Conservation (phyloP, 2,797 vertebrate genomes). For the Percopsis omiscomaycus region DNA sequence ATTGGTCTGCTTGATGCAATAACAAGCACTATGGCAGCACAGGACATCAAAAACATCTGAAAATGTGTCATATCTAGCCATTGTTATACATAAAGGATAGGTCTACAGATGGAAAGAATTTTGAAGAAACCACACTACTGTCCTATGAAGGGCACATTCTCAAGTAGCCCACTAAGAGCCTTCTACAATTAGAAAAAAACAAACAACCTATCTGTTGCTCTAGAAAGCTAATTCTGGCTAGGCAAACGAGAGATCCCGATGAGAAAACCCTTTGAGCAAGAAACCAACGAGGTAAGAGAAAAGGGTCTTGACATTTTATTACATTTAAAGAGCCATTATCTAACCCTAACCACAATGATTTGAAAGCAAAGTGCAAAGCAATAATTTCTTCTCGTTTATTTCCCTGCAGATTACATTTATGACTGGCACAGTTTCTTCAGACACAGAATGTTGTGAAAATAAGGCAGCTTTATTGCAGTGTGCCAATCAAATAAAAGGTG, state of each 20-base stretch:
- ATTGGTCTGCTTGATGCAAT: constrained; percentile 45
- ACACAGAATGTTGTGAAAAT: constrained; percentile 2
- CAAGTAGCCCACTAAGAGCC: no score
- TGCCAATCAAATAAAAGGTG: background rate
- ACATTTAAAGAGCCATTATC: constrained; percentile 16
- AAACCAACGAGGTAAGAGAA: background rate
- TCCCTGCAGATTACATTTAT: constrained; percentile 9
- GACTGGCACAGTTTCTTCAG: background rate
- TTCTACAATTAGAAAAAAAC: no score
- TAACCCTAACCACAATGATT: constrained; percentile 10
- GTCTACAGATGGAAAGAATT: constrained; percentile 30
- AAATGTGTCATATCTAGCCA: background rate
- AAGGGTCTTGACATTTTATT: constrained; percentile 11
- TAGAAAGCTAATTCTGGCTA: constrained; percentile 1
- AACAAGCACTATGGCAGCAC: constrained; percentile 32
- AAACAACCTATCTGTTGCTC: no score
- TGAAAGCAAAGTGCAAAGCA: constrained; percentile 3
- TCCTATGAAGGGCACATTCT: no score
- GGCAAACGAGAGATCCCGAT: background rate
- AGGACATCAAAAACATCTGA: constrained; percentile 41
- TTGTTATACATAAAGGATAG: constrained; percentile 7
- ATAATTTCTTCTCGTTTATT: constrained; percentile 17
- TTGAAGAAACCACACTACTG: no score
- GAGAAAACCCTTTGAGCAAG: constrained; percentile 1
- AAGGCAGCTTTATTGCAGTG: background rate